Evolutionary conservation across 2,113 vertebrate species (phyloP).

Genomic region (Bagarius yarrelli): DNA sequence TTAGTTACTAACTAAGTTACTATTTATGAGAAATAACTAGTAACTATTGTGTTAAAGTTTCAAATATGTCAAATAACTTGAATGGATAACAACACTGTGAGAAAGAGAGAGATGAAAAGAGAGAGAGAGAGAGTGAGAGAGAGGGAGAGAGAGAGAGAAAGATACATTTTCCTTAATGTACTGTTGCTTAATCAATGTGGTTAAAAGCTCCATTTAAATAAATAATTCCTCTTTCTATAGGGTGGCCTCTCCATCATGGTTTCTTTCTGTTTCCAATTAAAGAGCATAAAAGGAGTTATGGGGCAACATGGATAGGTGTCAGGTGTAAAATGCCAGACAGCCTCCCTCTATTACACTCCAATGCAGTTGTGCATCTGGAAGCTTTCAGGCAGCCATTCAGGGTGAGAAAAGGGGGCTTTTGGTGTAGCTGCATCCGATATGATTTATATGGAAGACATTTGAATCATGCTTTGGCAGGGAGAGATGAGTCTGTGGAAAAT

Average conservation of each 20-base stretch:
- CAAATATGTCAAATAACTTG: too few species aligned
- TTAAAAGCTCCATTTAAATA: slow-evolving; percentile 54
- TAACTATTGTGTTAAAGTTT: too few species aligned
- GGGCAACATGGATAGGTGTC: slow-evolving; percentile 31
- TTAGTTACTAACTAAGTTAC: too few species aligned
- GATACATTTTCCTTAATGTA: slow-evolving; percentile 11
- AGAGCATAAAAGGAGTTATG: slow-evolving; percentile 44
- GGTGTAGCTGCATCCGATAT: slow-evolving; percentile 5
- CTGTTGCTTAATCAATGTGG: slow-evolving; percentile 41
- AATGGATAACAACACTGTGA: too few species aligned
- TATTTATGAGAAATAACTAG: too few species aligned
- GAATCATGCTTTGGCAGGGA: slow-evolving; percentile 3
- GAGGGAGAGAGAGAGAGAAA: slow-evolving; percentile 12
- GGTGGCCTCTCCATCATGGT: slow-evolving; percentile 38
- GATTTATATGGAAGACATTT: slow-evolving; percentile 14
- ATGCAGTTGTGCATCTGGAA: slow-evolving; percentile 22
- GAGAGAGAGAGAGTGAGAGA: slow-evolving; percentile 29
- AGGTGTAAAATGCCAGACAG: slow-evolving; percentile 44
- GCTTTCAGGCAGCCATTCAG: slow-evolving; percentile 16
- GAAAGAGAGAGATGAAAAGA: slow-evolving; percentile 16
- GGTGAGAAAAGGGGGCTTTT: neutral
- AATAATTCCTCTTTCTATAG: slow-evolving; percentile 49
- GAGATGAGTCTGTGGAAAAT: slow-evolving; percentile 6
- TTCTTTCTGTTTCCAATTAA: slow-evolving; percentile 48
- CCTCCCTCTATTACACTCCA: slow-evolving; percentile 33